Base-by-base conservation (phyloP, 2,888 invertebrate genomes). In the Himalopsyche tibetana region DNA sequence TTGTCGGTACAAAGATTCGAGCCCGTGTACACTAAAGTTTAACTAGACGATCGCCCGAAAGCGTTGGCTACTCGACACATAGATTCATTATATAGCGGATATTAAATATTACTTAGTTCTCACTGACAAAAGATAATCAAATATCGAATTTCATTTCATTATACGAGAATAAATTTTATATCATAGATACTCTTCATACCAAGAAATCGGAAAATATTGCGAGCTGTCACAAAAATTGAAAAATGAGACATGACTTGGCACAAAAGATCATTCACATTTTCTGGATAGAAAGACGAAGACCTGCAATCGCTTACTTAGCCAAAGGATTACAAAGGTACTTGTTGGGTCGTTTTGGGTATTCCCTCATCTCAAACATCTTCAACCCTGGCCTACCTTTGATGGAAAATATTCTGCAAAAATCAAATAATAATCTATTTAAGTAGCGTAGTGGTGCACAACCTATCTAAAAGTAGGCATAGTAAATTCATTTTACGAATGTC, bases 281-380 rank as follows among this genome's bases (percentile, higher is more conserved):
- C 19, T 8, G 63, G 63, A 19, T 63, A 19, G 19, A 28, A 63
- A 63, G 19, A 63, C 3, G 63, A 63, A 63, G 63, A 63, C 63
- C 63, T 63, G 63, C 63, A 63, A 63, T 63, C 63, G 63, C 19
- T 63, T 63, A 63, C 63, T 63, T 63, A 63, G 63, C 19, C 19
- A 63, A 63, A 63, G 63, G 63, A 63, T 63, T 63, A 63, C 63
- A 63, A 63, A 63, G 63, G 63, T 63, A 9, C 63, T 63, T 63
- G 63, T 63, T 19, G 63, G 63, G 63, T 11, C 11, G 19, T 63
- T 63, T 63, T 63, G 63, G 63, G 63, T 63, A 28, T 63, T 63
- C 63, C 63, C 19, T 63, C 19, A 63, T 63, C 28, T 63, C 63
- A 19, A 63, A 63, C 19, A 19, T 63, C 63, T 63, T 8, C 15